Base-by-base conservation (phyloP, 2,797 vertebrate genomes). In the Myotis pilosus region DNA sequence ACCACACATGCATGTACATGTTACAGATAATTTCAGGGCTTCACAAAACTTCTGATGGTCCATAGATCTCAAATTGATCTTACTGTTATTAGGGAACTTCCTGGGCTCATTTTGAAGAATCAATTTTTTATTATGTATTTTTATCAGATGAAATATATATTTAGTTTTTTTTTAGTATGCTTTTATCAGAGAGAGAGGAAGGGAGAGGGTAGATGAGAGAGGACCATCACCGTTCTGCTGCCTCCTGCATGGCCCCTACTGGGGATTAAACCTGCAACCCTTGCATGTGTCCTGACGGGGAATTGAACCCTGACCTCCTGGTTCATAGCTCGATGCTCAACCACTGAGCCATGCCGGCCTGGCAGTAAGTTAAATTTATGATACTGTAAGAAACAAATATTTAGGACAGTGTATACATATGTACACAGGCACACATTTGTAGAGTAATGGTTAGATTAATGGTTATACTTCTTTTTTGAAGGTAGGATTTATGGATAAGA, bases 401-500 rank as follows among this genome's bases (percentile, higher is more conserved):
- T 89, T 94, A 80, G 55, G 20, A n/a, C 49, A 33, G 2, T 30
- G 53, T 41, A 66, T 28, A 25, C 19, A 38, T 23, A 28, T 22
- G 16, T 57, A 28, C 9, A 69, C 28, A 68, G 47, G n/a, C 20
- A 44, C 62, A 47, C 30, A 71, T 44, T 62, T 80, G 3, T 25
- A 62, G 28, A 84, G 3, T 57, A 47, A 57, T 87, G 30, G 7
- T 68, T 91, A 44, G 4, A 22, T 57, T 95, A 68, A 60, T 69
- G 11, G 55, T 72, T 72, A 71, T 19, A 55, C 64, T 81, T 89
- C 44, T 87, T 6, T 84, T 95, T 51, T 72, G 53, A 89, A 88
- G 53, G 41, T 87, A 76, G 30, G 13, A 93, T 75, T 87, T 94
- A 44, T 53, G 91, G 49, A 53, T 55, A 69, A 92, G n/a, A 66